Conservation (phyloP, 92 coral and sea anemone genomes). For the Nematostella vectensis region DNA sequence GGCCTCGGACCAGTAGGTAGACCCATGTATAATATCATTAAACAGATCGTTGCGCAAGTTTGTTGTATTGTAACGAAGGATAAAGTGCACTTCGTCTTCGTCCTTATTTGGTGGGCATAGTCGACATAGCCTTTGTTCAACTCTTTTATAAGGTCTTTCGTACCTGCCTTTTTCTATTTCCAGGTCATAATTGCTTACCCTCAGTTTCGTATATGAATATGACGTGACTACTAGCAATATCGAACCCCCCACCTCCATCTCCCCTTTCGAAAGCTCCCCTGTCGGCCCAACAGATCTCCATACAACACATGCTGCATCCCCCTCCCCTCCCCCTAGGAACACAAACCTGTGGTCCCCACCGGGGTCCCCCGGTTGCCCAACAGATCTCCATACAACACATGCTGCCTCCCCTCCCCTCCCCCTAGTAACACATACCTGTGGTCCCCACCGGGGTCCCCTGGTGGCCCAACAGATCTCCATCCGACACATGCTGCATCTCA, state of each 20-base stretch:
- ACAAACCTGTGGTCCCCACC: slow-evolving; percentile 98
- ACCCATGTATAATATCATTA: too few species aligned
- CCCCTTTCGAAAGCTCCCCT: too few species aligned
- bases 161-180: neutral
- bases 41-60: too few species aligned
- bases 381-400: slow-evolving; percentile 95
- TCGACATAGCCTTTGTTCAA: neutral
- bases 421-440: slow-evolving; percentile 90
- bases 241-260: too few species aligned
- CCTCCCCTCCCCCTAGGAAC: too few species aligned
- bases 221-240: too few species aligned
- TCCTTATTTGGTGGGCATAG: neutral
- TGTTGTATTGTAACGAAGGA: too few species aligned
- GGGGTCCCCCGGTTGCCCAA: slow-evolving; percentile 99
- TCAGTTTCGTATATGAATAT: too few species aligned
- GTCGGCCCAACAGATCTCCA: too few species aligned
- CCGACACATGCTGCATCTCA: slow-evolving; percentile 94
- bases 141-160: neutral
- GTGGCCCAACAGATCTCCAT: slow-evolving; percentile 99
- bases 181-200: neutral
- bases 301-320: too few species aligned
- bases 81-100: too few species aligned
- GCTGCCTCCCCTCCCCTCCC: slow-evolving; percentile 96
- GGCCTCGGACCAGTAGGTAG: too few species aligned
- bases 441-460: slow-evolving; percentile 98